phyloP scores from a whole-genome alignment of 2,797 vertebrate species.

The Scarus forsteni region DNA sequence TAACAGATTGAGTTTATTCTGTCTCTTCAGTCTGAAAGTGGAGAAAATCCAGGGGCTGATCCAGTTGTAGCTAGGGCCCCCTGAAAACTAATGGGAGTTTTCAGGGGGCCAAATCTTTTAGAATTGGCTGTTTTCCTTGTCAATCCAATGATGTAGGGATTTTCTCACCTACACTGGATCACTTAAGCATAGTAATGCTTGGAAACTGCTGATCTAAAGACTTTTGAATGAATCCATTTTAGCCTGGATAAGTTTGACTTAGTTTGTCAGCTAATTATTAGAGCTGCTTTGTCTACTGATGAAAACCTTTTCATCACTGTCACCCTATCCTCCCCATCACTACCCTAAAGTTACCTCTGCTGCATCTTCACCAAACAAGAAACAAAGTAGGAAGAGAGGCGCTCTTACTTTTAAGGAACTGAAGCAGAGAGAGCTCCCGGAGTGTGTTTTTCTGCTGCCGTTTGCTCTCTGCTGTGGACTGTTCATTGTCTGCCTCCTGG shows the following conservation, averaged over 20 bases:
- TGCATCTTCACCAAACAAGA: slow-evolving; percentile 23
- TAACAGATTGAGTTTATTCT: too few relatives aligned
- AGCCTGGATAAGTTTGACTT: not conserved
- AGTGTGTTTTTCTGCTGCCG: slow-evolving; percentile 7
- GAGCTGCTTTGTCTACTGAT: not conserved
- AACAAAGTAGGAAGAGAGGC: slow-evolving; percentile 6
- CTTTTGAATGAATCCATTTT: not conserved
- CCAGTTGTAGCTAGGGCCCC: too few relatives aligned
- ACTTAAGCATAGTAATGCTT: too few relatives aligned
- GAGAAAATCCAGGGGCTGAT: too few relatives aligned
- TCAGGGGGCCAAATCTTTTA: too few relatives aligned
- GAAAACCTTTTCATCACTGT: not conserved
- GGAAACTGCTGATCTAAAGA: too few relatives aligned
- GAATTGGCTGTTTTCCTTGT: too few relatives aligned
- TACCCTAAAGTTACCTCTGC: not conserved
- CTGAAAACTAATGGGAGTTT: too few relatives aligned
- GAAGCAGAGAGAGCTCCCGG: slow-evolving; percentile 75
- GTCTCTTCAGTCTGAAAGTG: too few relatives aligned
- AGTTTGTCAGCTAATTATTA: not conserved
- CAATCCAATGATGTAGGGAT: too few relatives aligned
- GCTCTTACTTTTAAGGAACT: slow-evolving; percentile 91
- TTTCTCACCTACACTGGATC: too few relatives aligned
- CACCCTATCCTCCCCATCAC: not conserved
- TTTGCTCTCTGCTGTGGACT: slow-evolving; percentile 26
- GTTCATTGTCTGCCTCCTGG: slow-evolving; percentile 36